Evolutionary conservation across 1,140 invertebrate genomes (phyloP).

Genomic region (Aphelinus atriplicis): DNA sequence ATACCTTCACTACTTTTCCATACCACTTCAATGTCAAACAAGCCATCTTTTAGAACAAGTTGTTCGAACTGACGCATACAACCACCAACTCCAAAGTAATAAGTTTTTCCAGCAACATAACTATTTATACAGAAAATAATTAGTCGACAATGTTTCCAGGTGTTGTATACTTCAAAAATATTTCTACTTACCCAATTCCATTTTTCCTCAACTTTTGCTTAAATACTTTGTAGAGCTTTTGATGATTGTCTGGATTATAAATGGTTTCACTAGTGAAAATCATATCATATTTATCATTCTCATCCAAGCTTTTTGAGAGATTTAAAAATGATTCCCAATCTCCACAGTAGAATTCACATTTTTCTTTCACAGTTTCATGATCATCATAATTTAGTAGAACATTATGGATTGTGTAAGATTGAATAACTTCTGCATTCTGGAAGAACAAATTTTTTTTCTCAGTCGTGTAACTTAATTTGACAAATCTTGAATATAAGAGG

Average conservation of each 20-base stretch:
- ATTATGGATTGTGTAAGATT: slow-evolving; percentile 81
- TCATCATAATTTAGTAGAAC: slow-evolving; percentile 74
- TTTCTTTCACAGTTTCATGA: slow-evolving; percentile 54
- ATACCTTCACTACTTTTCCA: slow-evolving; percentile 71
- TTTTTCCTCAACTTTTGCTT: slow-evolving; percentile 71
- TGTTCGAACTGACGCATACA: slow-evolving; percentile 78
- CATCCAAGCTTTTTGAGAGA: slow-evolving; percentile 52
- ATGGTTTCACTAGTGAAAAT: slow-evolving; percentile 93
- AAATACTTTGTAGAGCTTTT: slow-evolving; percentile 78
- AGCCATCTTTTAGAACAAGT: slow-evolving; percentile 66
- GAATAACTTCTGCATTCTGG: slow-evolving; percentile 83
- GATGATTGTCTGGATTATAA: slow-evolving; percentile 84
- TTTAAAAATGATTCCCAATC: slow-evolving; percentile 79
- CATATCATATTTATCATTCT: slow-evolving; percentile 76
- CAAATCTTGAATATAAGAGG: slow-evolving; percentile 44
- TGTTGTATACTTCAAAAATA: slow-evolving; percentile 9
- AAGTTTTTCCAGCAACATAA: slow-evolving; percentile 83
- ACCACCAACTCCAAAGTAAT: slow-evolving; percentile 93
- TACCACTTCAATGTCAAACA: slow-evolving; percentile 67
- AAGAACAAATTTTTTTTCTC: slow-evolving; percentile 48
- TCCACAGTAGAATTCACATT: slow-evolving; percentile 79
- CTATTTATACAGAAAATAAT: slow-evolving; percentile 49
- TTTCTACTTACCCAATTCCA: slow-evolving; percentile 68
- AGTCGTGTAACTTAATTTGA: slow-evolving; percentile 12
- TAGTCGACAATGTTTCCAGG: not conserved